Base-by-base conservation (phyloP, 2,888 invertebrate species). In the Agrochola circellaris region DNA sequence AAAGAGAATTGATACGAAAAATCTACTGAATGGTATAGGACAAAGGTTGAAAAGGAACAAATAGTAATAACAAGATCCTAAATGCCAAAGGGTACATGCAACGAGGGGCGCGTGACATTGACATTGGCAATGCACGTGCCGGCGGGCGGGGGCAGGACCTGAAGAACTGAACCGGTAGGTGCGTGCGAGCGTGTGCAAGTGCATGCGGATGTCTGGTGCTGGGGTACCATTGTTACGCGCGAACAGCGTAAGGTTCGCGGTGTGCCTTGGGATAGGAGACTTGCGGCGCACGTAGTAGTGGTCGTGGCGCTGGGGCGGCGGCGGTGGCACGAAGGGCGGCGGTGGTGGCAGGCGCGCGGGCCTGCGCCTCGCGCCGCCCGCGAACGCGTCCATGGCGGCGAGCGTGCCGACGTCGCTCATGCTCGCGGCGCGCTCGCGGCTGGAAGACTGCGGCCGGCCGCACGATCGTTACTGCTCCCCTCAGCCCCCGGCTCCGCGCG, bases 391-490 rank as follows among this genome's bases (percentile, higher is more conserved):
- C 96, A 95, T 96, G 89, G 95, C 96, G 93, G 96, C 96, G 94
- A 96, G 96, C 95, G 96, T 96, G 94, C 96, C 96, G 92, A 96
- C 96, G 95, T 96, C 96, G 95, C 96, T 94, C 96, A 96, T 96
- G 95, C 94, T 96, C 94, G 93, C 96, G 92, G 92, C 94, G 93
- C 95, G 95, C 97, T 97, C 92, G 94, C 95, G 93, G 95, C 94
- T 95, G 95, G 95, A 95, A 95, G 94, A 96, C 96, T 95, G 96
- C 95, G 95, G 93, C 94, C 94, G 92, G 91, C 89, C 90, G 90
- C 88, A 89, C 93, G 93, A 93, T 93, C 94, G 92, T 94, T 94
- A 94, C 93, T 91, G 89, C 93, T 91, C 92, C 93, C 92, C 92
- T 90, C 93, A 89, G 89, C 90, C 93, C 92, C 93, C 82, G 90